phyloP scores from a whole-genome alignment of 2,888 invertebrate species.

The Stenichneumon culpator region DNA sequence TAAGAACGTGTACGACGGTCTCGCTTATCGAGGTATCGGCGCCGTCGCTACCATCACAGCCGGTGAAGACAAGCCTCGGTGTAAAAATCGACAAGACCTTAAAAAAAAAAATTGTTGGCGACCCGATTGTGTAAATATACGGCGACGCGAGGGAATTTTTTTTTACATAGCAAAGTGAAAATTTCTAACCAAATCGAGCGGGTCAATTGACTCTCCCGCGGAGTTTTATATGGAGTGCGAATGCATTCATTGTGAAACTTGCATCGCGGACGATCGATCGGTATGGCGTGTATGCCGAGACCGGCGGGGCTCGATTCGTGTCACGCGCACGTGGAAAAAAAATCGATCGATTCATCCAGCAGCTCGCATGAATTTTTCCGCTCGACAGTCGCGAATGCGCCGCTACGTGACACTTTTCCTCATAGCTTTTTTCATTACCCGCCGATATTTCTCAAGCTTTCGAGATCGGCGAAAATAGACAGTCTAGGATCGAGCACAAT shows the following conservation, averaged over 20 bases:
- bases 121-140: neutral
- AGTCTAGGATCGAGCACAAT: too few relatives aligned
- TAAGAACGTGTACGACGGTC: neutral
- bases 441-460: too few relatives aligned
- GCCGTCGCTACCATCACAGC: neutral
- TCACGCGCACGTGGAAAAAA: slow-evolving; percentile 57
- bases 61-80: neutral
- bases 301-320: slow-evolving; percentile 58
- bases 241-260: slow-evolving; percentile 52
- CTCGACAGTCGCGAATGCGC: neutral
- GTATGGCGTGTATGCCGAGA: neutral
- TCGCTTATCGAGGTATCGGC: neutral
- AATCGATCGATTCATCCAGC: slow-evolving; percentile 40
- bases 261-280: slow-evolving; percentile 53
- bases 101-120: slow-evolving; percentile 3
- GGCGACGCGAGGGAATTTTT: neutral
- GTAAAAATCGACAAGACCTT: neutral
- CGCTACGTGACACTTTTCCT: neutral
- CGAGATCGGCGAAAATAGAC: too few relatives aligned
- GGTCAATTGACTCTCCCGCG: slow-evolving; percentile 38
- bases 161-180: slow-evolving; percentile 15
- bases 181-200: slow-evolving; percentile 56
- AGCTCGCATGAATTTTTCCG: neutral
- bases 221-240: slow-evolving; percentile 54
- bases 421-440: neutral